These are phyloP conservation scores for Nemotelus pantherinus DNA, from an alignment of 2,888 invertebrate genomes.

Conservation along the genomic window DNA sequence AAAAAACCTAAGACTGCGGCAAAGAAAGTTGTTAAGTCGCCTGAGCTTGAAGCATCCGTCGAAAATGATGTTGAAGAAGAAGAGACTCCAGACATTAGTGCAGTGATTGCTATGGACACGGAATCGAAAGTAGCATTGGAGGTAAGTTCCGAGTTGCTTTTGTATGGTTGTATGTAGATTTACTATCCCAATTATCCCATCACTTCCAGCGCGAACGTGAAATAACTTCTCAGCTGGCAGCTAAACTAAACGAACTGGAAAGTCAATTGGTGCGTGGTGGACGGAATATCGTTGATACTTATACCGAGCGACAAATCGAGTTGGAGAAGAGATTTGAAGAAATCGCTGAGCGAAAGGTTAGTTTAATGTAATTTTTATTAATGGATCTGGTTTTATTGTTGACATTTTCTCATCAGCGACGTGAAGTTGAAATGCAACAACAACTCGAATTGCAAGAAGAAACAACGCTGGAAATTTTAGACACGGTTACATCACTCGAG, in stretches of 20 bases:
- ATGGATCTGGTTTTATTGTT: not conserved
- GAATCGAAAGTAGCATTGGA: conserved; percentile 51
- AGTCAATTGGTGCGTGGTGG: conserved; percentile 94
- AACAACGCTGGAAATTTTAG: conserved; percentile 87
- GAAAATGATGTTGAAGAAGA: conserved; percentile 63
- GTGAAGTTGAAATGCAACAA: conserved; percentile 89
- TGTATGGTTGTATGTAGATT: no score
- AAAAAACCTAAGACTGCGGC: conserved; percentile 55
- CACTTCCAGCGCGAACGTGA: conserved; percentile 74
- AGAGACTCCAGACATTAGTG: conserved; percentile 60
- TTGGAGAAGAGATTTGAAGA: conserved; percentile 86
- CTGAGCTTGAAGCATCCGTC: conserved; percentile 54
- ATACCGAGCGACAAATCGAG: conserved; percentile 91
- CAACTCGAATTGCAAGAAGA: conserved; percentile 94
- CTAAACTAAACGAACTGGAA: conserved; percentile 85
- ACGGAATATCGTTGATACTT: conserved; percentile 93
- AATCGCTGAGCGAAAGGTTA: conserved; percentile 84
- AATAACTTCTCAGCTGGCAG: conserved; percentile 78
- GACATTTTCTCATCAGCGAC: conserved; percentile 55
- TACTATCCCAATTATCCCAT: not conserved
- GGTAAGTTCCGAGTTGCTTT: conserved; percentile 29
- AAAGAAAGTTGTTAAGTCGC: conserved; percentile 54
- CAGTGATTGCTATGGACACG: conserved; percentile 51
- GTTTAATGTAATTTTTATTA: conserved; percentile 10
- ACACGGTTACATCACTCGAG: conserved; percentile 90